Conservation (phyloP, 2,113 vertebrate genomes). For the Gopherus flavomarginatus region DNA sequence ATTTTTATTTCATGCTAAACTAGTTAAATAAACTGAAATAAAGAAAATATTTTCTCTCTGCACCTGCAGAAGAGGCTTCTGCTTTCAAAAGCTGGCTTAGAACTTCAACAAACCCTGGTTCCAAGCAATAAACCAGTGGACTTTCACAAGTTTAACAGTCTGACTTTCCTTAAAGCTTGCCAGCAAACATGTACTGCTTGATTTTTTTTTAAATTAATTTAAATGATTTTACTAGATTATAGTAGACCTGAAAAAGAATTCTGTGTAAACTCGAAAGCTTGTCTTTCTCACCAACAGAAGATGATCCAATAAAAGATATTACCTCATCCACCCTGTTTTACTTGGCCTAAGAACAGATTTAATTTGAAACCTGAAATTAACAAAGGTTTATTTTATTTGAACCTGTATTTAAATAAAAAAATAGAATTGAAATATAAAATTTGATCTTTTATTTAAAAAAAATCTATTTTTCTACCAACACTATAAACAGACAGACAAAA, state of each 20-base stretch:
- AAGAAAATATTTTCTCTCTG: too few species aligned
- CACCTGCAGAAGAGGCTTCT: too few species aligned
- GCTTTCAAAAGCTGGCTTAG: background rate
- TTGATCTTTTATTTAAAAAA: background rate
- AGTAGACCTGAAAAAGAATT: background rate
- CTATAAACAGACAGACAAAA: background rate
- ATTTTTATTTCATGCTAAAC: background rate
- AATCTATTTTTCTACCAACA: background rate
- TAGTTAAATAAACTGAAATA: too few species aligned
- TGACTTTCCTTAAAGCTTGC: background rate
- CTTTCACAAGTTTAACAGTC: background rate
- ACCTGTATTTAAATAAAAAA: background rate
- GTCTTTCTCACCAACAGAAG: background rate
- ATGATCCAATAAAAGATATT: background rate
- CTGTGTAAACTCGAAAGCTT: background rate
- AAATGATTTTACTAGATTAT: background rate
- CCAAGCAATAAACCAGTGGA: background rate
- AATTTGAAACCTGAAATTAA: background rate
- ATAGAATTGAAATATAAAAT: background rate
- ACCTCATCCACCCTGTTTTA: background rate
- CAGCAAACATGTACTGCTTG: background rate
- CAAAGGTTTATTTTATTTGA: background rate
- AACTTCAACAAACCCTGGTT: background rate
- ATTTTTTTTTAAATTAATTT: background rate
- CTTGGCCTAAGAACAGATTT: background rate